phyloP scores from a whole-genome alignment of 1,140 invertebrate species.

The Pseudomyrmex cubaensis region DNA sequence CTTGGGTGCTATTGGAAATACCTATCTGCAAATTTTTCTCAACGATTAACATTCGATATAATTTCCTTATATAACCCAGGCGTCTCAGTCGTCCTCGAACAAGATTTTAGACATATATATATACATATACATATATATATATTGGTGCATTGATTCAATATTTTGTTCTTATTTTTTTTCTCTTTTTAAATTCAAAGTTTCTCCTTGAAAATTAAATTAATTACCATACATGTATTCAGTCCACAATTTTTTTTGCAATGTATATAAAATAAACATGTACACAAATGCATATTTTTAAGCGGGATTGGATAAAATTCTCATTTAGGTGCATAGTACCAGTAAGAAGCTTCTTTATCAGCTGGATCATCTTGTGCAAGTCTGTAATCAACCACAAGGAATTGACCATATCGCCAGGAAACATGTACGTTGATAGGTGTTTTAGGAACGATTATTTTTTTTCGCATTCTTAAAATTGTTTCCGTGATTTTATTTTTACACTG shows the following conservation, averaged over 20 bases:
- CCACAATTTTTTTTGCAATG: background rate
- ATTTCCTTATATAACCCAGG: conserved; percentile 53
- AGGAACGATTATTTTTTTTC: conserved; percentile 19
- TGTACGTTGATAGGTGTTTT: conserved; percentile 85
- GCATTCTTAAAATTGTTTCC: conserved; percentile 9
- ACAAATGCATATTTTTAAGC: conserved; percentile 52
- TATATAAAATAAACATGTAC: background rate
- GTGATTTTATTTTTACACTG: background rate
- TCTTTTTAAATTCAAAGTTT: background rate
- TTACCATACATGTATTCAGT: background rate
- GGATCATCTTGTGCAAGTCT: conserved; percentile 97
- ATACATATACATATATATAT: background rate
- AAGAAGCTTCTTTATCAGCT: conserved; percentile 98
- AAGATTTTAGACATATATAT: background rate
- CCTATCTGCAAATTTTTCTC: conserved; percentile 59
- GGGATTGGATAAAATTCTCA: conserved; percentile 80
- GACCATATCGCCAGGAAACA: conserved; percentile 89
- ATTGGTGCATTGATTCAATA: background rate
- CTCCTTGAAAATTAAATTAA: background rate
- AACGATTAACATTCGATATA: conserved; percentile 65
- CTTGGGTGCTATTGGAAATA: conserved; percentile 78
- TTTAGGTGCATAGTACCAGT: conserved; percentile 97
- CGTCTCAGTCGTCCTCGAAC: conserved; percentile 39
- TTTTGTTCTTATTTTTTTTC: background rate
- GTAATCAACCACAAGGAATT: conserved; percentile 93